Evolutionary conservation across 53 echinoderm and acorn worm genomes (phyloP).

Genomic region (Paracentrotus lividus): DNA sequence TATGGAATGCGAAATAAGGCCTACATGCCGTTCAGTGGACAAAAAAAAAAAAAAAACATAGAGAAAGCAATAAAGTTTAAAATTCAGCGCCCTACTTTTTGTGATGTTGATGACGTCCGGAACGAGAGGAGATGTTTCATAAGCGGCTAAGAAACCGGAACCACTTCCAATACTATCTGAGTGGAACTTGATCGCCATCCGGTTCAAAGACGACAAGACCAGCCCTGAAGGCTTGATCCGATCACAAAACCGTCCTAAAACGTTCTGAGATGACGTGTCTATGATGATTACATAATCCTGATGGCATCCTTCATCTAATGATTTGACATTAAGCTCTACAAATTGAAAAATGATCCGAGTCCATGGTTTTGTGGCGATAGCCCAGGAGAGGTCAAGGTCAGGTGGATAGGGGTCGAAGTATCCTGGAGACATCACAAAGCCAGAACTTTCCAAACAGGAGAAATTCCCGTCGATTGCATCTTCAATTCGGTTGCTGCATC

Average conservation of each 20-base stretch:
- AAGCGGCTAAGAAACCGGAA: conserved; percentile 24
- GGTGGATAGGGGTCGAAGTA: conserved; percentile 53
- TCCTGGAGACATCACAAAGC: conserved; percentile 38
- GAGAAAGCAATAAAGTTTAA: too few species aligned
- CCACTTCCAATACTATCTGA: conserved; percentile 46
- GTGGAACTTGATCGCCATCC: conserved; percentile 41
- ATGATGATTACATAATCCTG: conserved; percentile 46
- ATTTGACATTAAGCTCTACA: conserved; percentile 74
- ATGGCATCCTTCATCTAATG: conserved; percentile 9
- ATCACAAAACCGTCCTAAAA: conserved; percentile 49
- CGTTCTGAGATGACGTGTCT: background rate
- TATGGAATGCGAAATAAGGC: too few species aligned
- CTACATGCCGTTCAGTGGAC: too few species aligned
- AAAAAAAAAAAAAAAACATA: too few species aligned
- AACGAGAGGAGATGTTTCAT: background rate
- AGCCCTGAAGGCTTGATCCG: background rate
- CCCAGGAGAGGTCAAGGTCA: conserved; percentile 73
- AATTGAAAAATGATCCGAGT: conserved; percentile 82
- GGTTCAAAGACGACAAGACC: conserved; percentile 32
- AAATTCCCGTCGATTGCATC: background rate
- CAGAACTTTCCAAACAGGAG: background rate
- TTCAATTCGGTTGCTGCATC: background rate
- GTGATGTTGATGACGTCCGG: conserved; percentile 29
- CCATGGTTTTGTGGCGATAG: conserved; percentile 74
- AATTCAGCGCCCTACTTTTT: background rate